These are phyloP conservation scores for Xenus cinereus DNA, from an alignment of 2,113 vertebrate genomes.

Conservation along the genomic window DNA sequence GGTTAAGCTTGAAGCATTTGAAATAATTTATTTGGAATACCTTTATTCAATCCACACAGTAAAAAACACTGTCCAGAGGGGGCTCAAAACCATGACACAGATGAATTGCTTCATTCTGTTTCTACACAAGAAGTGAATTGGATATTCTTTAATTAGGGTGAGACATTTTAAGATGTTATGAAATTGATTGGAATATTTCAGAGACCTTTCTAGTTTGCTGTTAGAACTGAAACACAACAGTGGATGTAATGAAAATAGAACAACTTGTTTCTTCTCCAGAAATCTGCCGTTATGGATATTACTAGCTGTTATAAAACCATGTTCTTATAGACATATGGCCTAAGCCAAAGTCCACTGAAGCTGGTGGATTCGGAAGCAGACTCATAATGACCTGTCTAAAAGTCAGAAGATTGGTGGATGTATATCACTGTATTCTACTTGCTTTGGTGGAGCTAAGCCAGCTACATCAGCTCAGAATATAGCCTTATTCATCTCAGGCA, in stretches of 20 bases:
- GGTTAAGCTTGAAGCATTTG: conserved; percentile 2
- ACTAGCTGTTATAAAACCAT: not conserved
- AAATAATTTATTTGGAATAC: not conserved
- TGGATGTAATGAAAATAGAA: not conserved
- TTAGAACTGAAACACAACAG: not conserved
- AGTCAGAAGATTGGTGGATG: not conserved
- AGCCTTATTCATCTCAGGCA: not conserved
- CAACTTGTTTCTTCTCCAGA: not conserved
- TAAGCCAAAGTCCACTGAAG: not conserved
- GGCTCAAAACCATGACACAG: not conserved
- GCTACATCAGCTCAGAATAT: not conserved
- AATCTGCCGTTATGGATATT: not conserved
- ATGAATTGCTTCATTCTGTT: conserved; percentile 52
- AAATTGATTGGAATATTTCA: not conserved
- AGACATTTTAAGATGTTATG: not conserved
- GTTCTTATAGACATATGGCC: not conserved
- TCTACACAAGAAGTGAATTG: not conserved
- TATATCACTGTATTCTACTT: not conserved
- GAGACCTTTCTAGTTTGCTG: not conserved
- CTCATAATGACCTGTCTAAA: not conserved
- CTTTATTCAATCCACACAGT: conserved; percentile 19
- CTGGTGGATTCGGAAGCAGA: not conserved
- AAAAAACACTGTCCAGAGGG: not conserved
- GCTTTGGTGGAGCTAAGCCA: not conserved
- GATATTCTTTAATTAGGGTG: conserved; percentile 36